phyloP scores from a whole-genome alignment of 2,113 vertebrate species.

The Sapayoa aenigma region DNA sequence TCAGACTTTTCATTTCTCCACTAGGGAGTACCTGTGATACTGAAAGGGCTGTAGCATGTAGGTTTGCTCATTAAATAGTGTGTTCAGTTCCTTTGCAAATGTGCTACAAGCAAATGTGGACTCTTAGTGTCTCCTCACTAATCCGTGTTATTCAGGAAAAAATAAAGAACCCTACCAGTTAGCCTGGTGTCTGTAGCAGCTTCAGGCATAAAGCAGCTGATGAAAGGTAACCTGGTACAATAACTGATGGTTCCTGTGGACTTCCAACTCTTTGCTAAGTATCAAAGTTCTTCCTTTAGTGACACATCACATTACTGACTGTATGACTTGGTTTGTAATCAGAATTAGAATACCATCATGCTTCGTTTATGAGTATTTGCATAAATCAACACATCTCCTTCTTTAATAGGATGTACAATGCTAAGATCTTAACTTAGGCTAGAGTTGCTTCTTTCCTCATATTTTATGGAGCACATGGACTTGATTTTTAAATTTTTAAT shows the following conservation, averaged over 20 bases:
- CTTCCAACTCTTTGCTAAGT: neutral
- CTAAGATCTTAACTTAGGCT: slow-evolving; percentile 25
- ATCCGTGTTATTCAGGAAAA: neutral
- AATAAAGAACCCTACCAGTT: neutral
- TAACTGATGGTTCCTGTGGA: neutral
- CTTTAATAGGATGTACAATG: neutral
- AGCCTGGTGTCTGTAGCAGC: neutral
- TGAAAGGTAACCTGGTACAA: neutral
- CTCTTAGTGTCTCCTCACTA: neutral
- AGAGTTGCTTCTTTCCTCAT: slow-evolving; percentile 30
- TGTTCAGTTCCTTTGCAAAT: neutral
- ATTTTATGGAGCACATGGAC: slow-evolving; percentile 46
- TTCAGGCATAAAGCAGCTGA: neutral
- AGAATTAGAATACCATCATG: neutral
- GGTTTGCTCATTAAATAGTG: neutral
- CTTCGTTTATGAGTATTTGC: slow-evolving; percentile 3
- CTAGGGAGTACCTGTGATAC: neutral
- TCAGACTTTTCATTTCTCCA: neutral
- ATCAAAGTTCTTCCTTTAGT: neutral
- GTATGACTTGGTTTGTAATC: neutral
- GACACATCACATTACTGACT: neutral
- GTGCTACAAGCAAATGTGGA: neutral
- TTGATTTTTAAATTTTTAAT: slow-evolving; percentile 65
- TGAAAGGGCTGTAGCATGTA: neutral
- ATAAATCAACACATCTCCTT: neutral